Percentiles rank a stretch among this genome's conserved stretches.
Conservation (phyloP, 1,140 invertebrate species). For the honey bee (Apis mellifera) region Amel_HAv3.1 CM009937.2:8394001-8394500, state of each 20-base stretch:
- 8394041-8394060: background rate
- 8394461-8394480: constrained; percentile 36
- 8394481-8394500: constrained; percentile 36
- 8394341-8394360: constrained; percentile 51
- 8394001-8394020: constrained; percentile 26
- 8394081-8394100: background rate
- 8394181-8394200: constrained; percentile 39
- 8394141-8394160: constrained; percentile 26
- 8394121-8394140: constrained; percentile 53
- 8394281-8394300: constrained; percentile 25
- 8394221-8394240: background rate
- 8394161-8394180: constrained; percentile 23
- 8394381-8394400: constrained; percentile 50
- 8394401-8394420: constrained; percentile 21
- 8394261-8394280: constrained; percentile 14
- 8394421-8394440: constrained; percentile 14
- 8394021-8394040: constrained; percentile 4
- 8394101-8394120: constrained; percentile 17
- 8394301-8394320: constrained; percentile 43
- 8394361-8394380: constrained; percentile 50
- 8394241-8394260: constrained; percentile 33
- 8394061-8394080: background rate
- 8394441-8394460: constrained; percentile 54
- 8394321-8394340: constrained; percentile 71
- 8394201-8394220: constrained; percentile 20